phyloP scores from a whole-genome alignment of 2,888 invertebrate genomes.

The Nomada lathburiana region DNA sequence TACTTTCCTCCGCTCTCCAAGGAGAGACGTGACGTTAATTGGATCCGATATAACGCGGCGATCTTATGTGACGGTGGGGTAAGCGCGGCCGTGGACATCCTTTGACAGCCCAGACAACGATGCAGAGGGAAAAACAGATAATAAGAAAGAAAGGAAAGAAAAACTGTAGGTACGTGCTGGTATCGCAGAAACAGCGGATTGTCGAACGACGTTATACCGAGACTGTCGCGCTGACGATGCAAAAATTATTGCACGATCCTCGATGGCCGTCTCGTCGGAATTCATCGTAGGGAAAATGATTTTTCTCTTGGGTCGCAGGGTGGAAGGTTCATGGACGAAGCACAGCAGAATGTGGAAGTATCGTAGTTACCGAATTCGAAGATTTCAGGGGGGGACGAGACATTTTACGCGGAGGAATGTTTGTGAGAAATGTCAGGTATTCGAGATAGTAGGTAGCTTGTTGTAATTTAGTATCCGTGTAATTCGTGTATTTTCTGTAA shows the following conservation, averaged over 20 bases:
- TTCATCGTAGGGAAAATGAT: neutral
- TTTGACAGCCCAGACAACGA: conserved; percentile 8
- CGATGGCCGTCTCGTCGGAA: neutral
- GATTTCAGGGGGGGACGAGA: no score
- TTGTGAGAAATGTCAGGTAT: no score
- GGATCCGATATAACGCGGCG: conserved; percentile 49
- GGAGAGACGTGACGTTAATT: conserved; percentile 57
- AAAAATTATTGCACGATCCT: conserved; percentile 1
- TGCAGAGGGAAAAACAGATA: no score
- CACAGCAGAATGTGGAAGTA: no score
- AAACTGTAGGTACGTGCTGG: neutral
- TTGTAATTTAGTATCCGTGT: no score
- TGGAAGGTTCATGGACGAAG: no score
- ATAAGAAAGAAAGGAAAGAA: no score
- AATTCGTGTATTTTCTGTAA: no score
- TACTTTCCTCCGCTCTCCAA: neutral
- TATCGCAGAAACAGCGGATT: neutral
- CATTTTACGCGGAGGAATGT: no score
- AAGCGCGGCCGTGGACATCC: neutral
- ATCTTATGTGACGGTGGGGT: conserved; percentile 3
- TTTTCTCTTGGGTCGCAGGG: no score
- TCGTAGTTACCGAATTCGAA: no score
- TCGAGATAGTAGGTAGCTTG: no score
- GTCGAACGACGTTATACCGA: neutral
- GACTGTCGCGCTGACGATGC: neutral